Conservation (phyloP, 2,113 vertebrate genomes). For the Corythoichthys haematopterus region DNA sequence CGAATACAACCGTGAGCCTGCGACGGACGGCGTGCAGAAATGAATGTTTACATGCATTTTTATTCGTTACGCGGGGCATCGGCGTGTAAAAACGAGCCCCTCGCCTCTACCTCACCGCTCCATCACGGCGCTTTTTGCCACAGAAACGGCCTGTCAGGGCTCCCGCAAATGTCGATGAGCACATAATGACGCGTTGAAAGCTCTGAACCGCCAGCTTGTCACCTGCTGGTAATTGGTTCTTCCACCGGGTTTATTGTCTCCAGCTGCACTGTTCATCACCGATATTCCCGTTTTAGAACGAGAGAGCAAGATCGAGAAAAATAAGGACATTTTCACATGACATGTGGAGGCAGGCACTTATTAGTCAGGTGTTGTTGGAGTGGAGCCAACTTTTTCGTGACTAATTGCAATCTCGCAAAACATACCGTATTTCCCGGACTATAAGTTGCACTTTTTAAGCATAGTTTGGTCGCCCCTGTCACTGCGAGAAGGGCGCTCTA, state of each 20-base stretch:
- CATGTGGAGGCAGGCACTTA: constrained; percentile 38
- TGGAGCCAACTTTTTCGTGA: neutral
- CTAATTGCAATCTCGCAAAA: neutral
- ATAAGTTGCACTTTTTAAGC: no score
- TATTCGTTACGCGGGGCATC: neutral
- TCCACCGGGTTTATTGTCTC: constrained; percentile 70
- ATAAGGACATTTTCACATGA: constrained; percentile 25
- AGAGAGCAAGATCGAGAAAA: constrained; percentile 34
- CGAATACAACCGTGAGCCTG: constrained; percentile 8
- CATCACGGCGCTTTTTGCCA: constrained; percentile 52
- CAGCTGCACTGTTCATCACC: constrained; percentile 65
- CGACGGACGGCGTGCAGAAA: neutral
- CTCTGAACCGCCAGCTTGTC: constrained; percentile 65
- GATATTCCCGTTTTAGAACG: constrained; percentile 63
- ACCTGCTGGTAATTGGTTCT: constrained; percentile 72
- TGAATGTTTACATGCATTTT: neutral
- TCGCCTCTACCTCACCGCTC: constrained; percentile 9
- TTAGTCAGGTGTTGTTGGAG: constrained; percentile 12
- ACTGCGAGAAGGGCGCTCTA: no score
- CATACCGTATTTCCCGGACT: no score
- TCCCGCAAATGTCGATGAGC: constrained; percentile 66
- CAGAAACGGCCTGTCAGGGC: constrained; percentile 68
- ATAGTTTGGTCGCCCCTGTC: no score
- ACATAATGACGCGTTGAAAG: constrained; percentile 71
- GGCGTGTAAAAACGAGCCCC: neutral